Conservation (phyloP, 2,888 invertebrate species). For the Halictus ligatus region DNA sequence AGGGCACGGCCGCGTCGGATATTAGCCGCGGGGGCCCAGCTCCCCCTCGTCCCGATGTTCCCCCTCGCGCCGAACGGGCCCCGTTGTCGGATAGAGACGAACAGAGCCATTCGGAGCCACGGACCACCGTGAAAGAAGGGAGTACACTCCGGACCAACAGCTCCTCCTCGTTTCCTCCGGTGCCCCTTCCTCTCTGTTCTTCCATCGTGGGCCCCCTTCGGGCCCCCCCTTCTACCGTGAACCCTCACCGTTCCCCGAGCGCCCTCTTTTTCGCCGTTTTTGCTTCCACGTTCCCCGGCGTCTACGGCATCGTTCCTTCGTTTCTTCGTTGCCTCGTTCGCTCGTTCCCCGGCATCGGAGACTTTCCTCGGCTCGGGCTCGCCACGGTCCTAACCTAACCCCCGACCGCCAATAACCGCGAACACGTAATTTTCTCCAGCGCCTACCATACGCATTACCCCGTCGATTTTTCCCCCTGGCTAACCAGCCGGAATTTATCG, state of each 20-base stretch:
- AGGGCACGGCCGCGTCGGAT: constrained; percentile 67
- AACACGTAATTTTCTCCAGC: constrained; percentile 81
- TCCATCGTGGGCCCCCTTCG: background rate
- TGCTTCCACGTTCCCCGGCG: constrained; percentile 34
- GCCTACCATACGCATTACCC: constrained; percentile 74
- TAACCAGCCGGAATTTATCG: constrained; percentile 78
- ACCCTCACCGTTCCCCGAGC: background rate
- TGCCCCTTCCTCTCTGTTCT: background rate
- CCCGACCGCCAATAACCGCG: constrained; percentile 79
- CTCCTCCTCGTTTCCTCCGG: constrained; percentile 65
- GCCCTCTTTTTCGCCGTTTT: constrained; percentile 43
- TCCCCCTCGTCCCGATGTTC: constrained; percentile 18
- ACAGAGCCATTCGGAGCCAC: constrained; percentile 75
- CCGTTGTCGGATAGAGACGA: constrained; percentile 74
- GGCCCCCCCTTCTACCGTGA: background rate
- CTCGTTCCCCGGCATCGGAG: constrained; percentile 18
- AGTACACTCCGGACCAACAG: constrained; percentile 73
- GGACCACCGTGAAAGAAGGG: constrained; percentile 82
- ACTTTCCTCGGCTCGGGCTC: constrained; percentile 67
- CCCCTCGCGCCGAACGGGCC: constrained; percentile 67
- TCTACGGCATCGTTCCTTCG: constrained; percentile 16
- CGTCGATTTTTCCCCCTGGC: constrained; percentile 55
- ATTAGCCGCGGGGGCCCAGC: constrained; percentile 73
- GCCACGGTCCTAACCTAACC: constrained; percentile 28
- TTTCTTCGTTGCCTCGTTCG: background rate